Evolutionary conservation across 2,888 invertebrate genomes (phyloP).

Genomic region (Xanthorhoe spadicearia): DNA sequence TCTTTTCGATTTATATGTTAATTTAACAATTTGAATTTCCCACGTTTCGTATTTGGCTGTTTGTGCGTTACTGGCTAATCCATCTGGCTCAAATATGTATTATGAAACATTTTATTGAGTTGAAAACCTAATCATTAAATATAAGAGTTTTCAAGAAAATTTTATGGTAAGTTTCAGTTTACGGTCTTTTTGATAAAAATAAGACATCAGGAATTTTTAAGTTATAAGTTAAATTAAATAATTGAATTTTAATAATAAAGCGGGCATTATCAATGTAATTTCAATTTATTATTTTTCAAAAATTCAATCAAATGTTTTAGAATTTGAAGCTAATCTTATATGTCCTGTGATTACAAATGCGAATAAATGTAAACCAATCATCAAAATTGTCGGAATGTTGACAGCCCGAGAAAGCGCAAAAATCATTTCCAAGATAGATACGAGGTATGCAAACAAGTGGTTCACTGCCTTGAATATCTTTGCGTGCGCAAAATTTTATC

Average conservation of each 20-base stretch:
- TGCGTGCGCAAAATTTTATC: conserved; percentile 76
- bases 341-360: not conserved
- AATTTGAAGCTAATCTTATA: not conserved
- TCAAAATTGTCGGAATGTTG: not conserved
- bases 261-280: not conserved
- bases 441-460: conserved; percentile 67
- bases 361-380: not conserved
- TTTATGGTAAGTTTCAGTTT: too few species aligned
- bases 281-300: too few species aligned
- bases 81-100: conserved; percentile 58
- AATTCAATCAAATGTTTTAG: too few species aligned
- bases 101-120: conserved; percentile 52
- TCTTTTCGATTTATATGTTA: conserved; percentile 84
- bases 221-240: not conserved
- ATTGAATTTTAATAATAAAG: not conserved
- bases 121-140: too few species aligned
- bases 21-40: conserved; percentile 79
- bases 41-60: conserved; percentile 66
- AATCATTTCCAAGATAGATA: conserved; percentile 21
- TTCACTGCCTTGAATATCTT: conserved; percentile 67
- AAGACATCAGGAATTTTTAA: too few species aligned
- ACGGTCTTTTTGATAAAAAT: too few species aligned
- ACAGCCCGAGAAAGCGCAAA: conserved; percentile 11
- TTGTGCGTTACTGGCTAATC: conserved; percentile 63
- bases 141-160: not conserved